Base-by-base conservation (phyloP, 2,888 invertebrate species). In the Saturnia japonica region DNA sequence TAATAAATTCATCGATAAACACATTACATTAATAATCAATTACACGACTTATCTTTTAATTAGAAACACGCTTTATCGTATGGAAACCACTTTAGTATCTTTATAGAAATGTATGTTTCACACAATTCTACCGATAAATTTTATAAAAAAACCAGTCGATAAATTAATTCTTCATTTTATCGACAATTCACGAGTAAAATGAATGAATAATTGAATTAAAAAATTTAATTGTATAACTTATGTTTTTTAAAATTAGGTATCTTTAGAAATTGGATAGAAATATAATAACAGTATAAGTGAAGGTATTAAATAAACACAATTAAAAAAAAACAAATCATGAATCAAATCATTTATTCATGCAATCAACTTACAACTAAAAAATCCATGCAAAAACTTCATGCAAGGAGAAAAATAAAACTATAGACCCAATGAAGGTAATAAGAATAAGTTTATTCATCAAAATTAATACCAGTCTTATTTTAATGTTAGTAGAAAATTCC, bases 401-500 rank as follows among this genome's bases (percentile, higher is more conserved):
- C 82, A 75, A 83, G 82, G 83, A 77, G 67, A 78, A 80, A 75
- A 78, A 74, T 79, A 79, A 88, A 90, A 88, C 85, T 82, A 88
- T 90, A 91, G 81, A 86, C 87, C 82, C 83, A 83, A 77, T 78
- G 67, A 79, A 82, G 77, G 78, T 54, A 54, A 54, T 81, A 84
- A 86, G 86, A 88, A 91, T 85, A 88, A 79, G 86, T 91, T 93
- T 90, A 91, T 91, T 90, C 71, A 84, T 80, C 82, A 80, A 84
- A 80, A 81, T 82, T 87, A 86, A 84, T 88, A 84, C 83, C 87
- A 88, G 84, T 87, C 89, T 90, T 88, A 89, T 81, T 78, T 80
- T 83, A 81, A 79, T 83, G 84, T 87, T 90, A 88, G 85, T 85
- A 77, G 74, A 80, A 76, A 78, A 80, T 73, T 43, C 73, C 47